Evolutionary conservation across 2,888 invertebrate genomes (phyloP), one percentile per base, ranked within the genome.

Genomic region (Andrena bicolor): DNA sequence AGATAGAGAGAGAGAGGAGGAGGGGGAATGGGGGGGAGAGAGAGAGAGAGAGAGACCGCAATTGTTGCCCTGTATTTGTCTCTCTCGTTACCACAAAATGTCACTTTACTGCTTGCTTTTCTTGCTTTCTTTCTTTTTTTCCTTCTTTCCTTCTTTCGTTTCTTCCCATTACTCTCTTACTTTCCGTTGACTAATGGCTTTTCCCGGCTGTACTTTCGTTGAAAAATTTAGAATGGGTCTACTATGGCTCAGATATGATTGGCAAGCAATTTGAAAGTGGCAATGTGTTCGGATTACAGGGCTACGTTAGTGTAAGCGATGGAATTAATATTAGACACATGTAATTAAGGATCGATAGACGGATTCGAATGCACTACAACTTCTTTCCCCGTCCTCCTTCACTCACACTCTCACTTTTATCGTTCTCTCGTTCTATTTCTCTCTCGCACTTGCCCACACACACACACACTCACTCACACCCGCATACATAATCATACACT

Each of bases 211-310:
- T 92, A 91, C 90, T 91, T 89, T 90, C 85, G 88, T 87, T 89
- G 85, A 81, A 87, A 90, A 90, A 92, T 93, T 92, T 92, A 90
- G 92, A 92, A 91, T 91, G 92, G 94, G 94, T 93, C 93, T 93
- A 92, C 90, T 88, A 93, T 95, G 95, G 95, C 95, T 95, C 95
- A 95, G 95, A 95, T 95, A 95, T 95, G 95, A 95, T 95, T 91
- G 74, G 91, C 92, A 91, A 94, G 92, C 93, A 94, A 94, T 95
- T 95, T 95, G 95, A 95, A 92, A 95, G 95, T 95, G 95, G 95
- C 95, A 95, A 91, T 88, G 93, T 93, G 93, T 94, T 94, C 93
- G 92, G 88, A 85, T 88, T 85, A 82, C 69, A 83, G 82, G 87
- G 77, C 73, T 72, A 82, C 73, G 79, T 90, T 89, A 91, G 86